phyloP scores from a whole-genome alignment of 2,797 vertebrate species.

The Chaetodon trifasciatus region DNA sequence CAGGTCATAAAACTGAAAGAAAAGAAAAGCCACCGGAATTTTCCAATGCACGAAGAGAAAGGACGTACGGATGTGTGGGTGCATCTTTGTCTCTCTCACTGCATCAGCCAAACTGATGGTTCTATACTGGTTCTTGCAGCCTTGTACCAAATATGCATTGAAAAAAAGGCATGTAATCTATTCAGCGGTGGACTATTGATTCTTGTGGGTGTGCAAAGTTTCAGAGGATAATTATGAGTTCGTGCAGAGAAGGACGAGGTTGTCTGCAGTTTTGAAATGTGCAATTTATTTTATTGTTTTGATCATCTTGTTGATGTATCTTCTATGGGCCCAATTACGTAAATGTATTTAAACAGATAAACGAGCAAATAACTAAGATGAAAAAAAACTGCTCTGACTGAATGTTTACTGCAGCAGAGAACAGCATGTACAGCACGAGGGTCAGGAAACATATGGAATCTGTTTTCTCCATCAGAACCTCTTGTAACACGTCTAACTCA shows the following conservation, averaged over 20 bases:
- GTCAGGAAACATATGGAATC: constrained; percentile 56
- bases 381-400: neutral
- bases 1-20: neutral
- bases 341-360: neutral
- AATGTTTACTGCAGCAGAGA: neutral
- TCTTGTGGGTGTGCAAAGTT: neutral
- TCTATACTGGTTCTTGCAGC: neutral
- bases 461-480: constrained; percentile 26
- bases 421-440: neutral
- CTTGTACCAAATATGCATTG: neutral
- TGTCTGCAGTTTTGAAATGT: neutral
- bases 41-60: neutral
- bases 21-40: neutral
- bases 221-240: neutral
- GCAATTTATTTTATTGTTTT: neutral
- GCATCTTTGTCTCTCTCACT: neutral
- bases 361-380: neutral
- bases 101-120: neutral
- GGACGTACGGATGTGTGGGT: neutral
- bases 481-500: constrained; percentile 1
- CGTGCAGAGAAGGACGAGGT: neutral
- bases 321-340: neutral
- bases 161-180: neutral
- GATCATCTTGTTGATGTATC: neutral
- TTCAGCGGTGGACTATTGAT: neutral